These are phyloP conservation scores for Ormyrus nitidulus DNA, from an alignment of 2,888 invertebrate genomes.

Conservation along the genomic window DNA sequence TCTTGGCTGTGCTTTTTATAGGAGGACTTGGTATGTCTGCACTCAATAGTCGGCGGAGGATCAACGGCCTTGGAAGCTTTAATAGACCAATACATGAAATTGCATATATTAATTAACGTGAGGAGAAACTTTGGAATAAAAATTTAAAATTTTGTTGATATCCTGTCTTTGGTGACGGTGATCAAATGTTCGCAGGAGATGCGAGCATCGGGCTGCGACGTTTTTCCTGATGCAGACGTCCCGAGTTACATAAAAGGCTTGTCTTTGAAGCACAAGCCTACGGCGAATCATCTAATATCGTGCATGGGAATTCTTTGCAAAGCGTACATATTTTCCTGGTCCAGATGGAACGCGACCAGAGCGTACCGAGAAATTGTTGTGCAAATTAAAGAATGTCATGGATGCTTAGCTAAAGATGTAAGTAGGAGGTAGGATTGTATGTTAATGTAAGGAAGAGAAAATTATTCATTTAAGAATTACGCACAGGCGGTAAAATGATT, in stretches of 20 bases:
- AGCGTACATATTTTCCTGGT: constrained; percentile 89
- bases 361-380: constrained; percentile 78
- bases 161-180: too few species aligned
- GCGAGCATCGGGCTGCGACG: constrained; percentile 84
- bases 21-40: constrained; percentile 75
- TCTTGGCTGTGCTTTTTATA: constrained; percentile 57
- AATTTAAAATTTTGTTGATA: too few species aligned
- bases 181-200: constrained; percentile 63
- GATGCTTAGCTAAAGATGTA: constrained; percentile 78
- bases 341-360: constrained; percentile 82
- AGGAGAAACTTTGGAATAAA: constrained; percentile 22
- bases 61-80: constrained; percentile 80
- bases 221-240: constrained; percentile 88
- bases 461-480: too few species aligned
- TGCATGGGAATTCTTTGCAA: constrained; percentile 86
- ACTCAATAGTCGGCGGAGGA: constrained; percentile 76
- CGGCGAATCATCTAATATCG: constrained; percentile 86
- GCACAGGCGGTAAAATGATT: too few species aligned
- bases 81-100: constrained; percentile 79
- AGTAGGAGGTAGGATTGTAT: neutral
- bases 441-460: too few species aligned
- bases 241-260: constrained; percentile 83
- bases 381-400: constrained; percentile 81
- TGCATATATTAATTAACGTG: constrained; percentile 80
- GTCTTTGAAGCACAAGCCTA: constrained; percentile 80